Evolutionary conservation across 1,140 invertebrate species (phyloP), one percentile per base, ranked within the genome.

Genomic region (Aleiodes sp.): DNA sequence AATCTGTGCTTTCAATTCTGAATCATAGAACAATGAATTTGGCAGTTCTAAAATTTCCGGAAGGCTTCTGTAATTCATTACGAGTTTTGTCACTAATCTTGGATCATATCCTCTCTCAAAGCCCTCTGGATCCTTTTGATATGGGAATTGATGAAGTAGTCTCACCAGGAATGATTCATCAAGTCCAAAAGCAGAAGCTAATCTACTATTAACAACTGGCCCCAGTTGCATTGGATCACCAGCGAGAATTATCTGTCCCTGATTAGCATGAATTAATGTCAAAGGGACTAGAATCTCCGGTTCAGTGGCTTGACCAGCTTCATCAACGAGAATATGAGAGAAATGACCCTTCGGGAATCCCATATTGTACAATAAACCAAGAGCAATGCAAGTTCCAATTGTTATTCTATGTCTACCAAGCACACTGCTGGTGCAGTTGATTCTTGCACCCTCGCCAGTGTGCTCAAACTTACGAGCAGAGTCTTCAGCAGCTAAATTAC

Each of bases 171-270:
- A 91, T 3, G 94, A 96, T 46, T 89, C 79, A 31, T 88, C 83
- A 26, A 95, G 86, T 16, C 93, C 94, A 77, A 87, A 91, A 6
- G 87, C 79, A 16, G 76, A 78, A 0, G 92, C 91, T 64, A 90
- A 85, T 46, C 84, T 86, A 33, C 93, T 94, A 65, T 90, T 82
- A 6, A 96, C 84, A 7, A 97, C 89, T 6, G 96, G 94, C 0
- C 96, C 96, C 29, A 98, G 87, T 83, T 99, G 97, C 80, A 92
- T 87, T 12, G 95, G 96, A 89, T 98, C 97, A 6, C 97, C 97
- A 70, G 95, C 94, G 3, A 98, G 84, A 68, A 98, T 85, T 6
- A 96, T 88, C 84, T 93, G 92, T 1, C 91, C 90, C 37, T 74
- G 28, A 70, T 83, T 78, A 9, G 86, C 73, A 70, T 87, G 87